Percentiles rank a stretch among this genome's conserved stretches.
These are phyloP conservation scores for Diloba caeruleocephala DNA, from an alignment of 2,888 invertebrate genomes.

Conservation along the genomic window DNA sequence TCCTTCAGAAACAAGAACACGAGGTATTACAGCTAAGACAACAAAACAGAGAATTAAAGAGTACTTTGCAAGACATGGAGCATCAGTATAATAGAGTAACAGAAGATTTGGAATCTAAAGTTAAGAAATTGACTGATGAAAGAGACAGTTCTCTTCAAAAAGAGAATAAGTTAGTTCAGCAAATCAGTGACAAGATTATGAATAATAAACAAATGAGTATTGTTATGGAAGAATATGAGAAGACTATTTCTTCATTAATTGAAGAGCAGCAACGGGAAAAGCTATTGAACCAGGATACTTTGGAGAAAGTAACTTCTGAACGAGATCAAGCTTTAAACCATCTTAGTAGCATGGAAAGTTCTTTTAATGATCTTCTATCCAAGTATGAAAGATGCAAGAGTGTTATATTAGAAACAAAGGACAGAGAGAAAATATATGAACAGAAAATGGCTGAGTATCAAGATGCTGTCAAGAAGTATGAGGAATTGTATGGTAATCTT, in stretches of 20 bases:
- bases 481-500: conserved; percentile 94
- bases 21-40: conserved; percentile 76
- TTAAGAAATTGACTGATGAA: conserved; percentile 77
- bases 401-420: conserved; percentile 85
- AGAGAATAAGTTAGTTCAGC: conserved; percentile 74
- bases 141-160: conserved; percentile 68
- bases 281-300: conserved; percentile 81
- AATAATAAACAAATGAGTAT: conserved; percentile 89
- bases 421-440: conserved; percentile 91
- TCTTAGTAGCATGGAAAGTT: conserved; percentile 89
- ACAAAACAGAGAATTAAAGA: conserved; percentile 79
- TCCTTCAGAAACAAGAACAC: conserved; percentile 81
- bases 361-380: conserved; percentile 90
- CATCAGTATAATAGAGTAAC: conserved; percentile 68
- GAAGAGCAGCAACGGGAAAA: conserved; percentile 92
- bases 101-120: conserved; percentile 72
- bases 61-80: conserved; percentile 73
- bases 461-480: conserved; percentile 92
- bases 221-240: conserved; percentile 94
- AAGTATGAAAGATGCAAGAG: conserved; percentile 91
- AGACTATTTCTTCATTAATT: conserved; percentile 93
- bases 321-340: conserved; percentile 90
- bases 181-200: conserved; percentile 75
- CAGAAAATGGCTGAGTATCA: conserved; percentile 92
- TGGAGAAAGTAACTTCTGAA: conserved; percentile 85